A percentile compares a stretch with the other conserved stretches of the same genome.
Conservation (phyloP, 2,797 vertebrate species). For the Gymnocypris eckloni region DNA sequence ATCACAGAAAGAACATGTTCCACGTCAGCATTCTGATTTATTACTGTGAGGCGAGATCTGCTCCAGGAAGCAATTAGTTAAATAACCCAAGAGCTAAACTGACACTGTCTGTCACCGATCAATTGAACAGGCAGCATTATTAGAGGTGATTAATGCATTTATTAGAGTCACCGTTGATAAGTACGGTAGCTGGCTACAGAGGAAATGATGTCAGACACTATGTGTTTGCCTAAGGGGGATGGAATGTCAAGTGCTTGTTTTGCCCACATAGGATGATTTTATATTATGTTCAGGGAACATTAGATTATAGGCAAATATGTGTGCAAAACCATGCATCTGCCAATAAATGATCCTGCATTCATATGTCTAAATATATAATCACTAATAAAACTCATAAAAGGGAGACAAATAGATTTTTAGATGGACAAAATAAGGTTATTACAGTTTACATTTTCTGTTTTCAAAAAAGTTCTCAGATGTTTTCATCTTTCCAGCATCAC, state of each 20-base stretch:
- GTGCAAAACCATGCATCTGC: conserved; percentile 1
- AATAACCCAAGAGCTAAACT: conserved; percentile 40
- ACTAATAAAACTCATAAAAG: not conserved
- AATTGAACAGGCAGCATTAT: conserved; percentile 48
- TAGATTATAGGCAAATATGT: not conserved
- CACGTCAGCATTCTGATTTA: conserved; percentile 47
- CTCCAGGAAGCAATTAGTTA: conserved; percentile 56
- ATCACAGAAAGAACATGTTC: conserved; percentile 35
- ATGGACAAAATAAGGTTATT: not conserved
- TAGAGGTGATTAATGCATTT: conserved; percentile 44
- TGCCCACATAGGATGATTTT: conserved; percentile 16
- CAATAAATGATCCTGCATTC: not conserved
- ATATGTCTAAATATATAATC: not conserved
- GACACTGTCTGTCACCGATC: conserved; percentile 34
- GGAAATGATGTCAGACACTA: conserved; percentile 21
- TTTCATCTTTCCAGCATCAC: not conserved
- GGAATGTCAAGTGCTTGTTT: conserved; percentile 40
- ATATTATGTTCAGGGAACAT: conserved; percentile 19
- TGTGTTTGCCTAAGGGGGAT: conserved; percentile 29
- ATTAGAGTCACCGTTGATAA: conserved; percentile 52
- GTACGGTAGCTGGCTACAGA: conserved; percentile 23
- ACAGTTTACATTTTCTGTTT: not conserved
- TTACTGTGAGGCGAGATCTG: conserved; percentile 33
- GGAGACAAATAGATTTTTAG: not conserved
- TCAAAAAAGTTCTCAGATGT: not conserved